Evolutionary conservation across 2,113 vertebrate species (phyloP).

Genomic region (Oenanthe melanoleuca): DNA sequence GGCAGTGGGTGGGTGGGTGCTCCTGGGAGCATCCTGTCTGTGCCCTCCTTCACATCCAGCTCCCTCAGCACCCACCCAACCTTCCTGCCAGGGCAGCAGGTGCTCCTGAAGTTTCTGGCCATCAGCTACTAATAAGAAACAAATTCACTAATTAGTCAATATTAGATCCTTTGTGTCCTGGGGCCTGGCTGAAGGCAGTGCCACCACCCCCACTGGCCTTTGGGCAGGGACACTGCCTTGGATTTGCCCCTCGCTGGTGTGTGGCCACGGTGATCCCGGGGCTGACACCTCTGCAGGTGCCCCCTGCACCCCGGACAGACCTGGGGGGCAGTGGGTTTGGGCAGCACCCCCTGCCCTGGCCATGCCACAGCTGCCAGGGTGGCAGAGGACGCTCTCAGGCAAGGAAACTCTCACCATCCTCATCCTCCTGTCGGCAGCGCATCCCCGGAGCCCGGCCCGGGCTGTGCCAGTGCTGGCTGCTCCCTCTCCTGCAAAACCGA

Average conservation of each 20-base stretch:
- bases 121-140: not conserved
- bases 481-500: not conserved
- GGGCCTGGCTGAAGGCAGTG: not conserved
- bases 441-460: not conserved
- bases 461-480: not conserved
- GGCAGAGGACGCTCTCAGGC: too few relatives aligned
- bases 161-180: not conserved
- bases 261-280: accelerated
- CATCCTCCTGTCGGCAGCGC: not conserved
- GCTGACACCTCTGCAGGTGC: not conserved
- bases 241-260: accelerated
- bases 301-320: not conserved
- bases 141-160: not conserved
- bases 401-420: not conserved
- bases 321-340: too few relatives aligned
- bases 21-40: not conserved
- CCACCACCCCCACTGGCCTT: not conserved
- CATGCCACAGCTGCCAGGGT: accelerated
- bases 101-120: not conserved
- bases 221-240: accelerated
- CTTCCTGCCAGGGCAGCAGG: not conserved
- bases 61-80: not conserved
- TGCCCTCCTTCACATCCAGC: not conserved
- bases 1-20: not conserved
- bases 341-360: not conserved